Base-by-base conservation (phyloP, 2,113 vertebrate genomes). In the Ursus arctos region DNA sequence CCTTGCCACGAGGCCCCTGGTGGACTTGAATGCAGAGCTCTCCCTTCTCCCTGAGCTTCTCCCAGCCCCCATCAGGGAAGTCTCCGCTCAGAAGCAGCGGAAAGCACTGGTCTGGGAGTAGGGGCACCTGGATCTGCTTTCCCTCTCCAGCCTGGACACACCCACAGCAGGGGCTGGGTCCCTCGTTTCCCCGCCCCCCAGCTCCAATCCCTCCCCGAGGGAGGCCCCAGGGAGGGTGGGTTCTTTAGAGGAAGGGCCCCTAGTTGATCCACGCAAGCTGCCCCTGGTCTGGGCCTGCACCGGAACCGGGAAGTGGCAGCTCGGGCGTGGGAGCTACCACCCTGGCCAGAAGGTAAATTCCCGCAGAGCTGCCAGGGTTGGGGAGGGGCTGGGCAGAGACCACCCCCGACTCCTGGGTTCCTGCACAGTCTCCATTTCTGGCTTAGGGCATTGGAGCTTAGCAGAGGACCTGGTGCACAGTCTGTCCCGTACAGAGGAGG, bases 321-420 rank as follows among this genome's bases (percentile, higher is more conserved):
- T 2, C 43, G 12, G 57, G 13, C 2, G 1, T 13, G 31, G 76
- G 49, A 53, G 49, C 67, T 36, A 31, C 43, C 14, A 18, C 26
- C 26, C 74, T 18, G 65, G 65, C 83, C n/a, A 19, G 77, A 80
- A 94, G 84, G 94, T 97, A 57, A 87, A 24, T 0, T 0, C 15
- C 59, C 10, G 18, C 7, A 49, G 49, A 8, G 4, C 21, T 7
- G 9, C 0, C 2, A 1, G 63, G 69, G 19, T 13, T 9, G 49
- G 49, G 3, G 9, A 28, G 15, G 80, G 49, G 43, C 61, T 16
- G 47, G 49, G n/a, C 8, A 2, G 74, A 80, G 81, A 7, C 40
- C 71, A 2, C 51, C 4, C 4, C 6, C 0, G 2, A 3, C 14
- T 22, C 7, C 33, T 2, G 13, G 3, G 5, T 9, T 36, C 13